Conservation (phyloP, 2,797 vertebrate genomes). For the Malurus leucopterus region DNA sequence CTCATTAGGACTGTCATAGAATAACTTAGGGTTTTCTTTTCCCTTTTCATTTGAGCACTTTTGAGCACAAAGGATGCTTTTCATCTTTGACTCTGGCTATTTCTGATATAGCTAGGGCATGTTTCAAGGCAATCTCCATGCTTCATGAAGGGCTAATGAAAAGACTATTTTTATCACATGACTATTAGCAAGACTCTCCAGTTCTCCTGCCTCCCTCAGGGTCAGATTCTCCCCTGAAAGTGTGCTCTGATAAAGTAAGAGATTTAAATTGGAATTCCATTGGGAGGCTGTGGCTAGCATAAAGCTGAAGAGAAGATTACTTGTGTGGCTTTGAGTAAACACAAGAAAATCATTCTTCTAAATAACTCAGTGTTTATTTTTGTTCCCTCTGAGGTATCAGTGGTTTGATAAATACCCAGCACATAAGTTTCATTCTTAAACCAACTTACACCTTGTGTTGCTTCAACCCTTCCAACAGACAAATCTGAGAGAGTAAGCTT, state of each 20-base stretch:
- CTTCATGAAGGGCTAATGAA: conserved; percentile 3
- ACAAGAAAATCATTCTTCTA: not conserved
- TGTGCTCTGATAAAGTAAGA: not conserved
- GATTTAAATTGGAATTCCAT: not conserved
- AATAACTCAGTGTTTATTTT: not conserved
- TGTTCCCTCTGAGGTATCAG: not conserved
- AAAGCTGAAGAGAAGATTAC: not conserved
- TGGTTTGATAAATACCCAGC: not conserved
- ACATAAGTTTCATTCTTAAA: not conserved
- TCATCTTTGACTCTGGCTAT: not conserved
- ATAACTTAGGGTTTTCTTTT: not conserved
- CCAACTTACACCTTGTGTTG: not conserved
- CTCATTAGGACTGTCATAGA: not conserved
- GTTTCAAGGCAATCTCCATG: not conserved
- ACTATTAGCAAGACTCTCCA: not conserved
- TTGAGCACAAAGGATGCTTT: not conserved
- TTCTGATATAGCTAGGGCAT: not conserved
- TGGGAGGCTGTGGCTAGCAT: not conserved
- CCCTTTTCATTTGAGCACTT: not conserved
- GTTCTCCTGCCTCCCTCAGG: not conserved
- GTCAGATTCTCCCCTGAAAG: not conserved
- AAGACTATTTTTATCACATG: conserved; percentile 17
- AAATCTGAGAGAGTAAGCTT: not conserved
- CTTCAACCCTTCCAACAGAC: not conserved
- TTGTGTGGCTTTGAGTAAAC: not conserved